Evolutionary conservation across 1,140 invertebrate species (phyloP).

Genomic region (Papilio polyxenes): DNA sequence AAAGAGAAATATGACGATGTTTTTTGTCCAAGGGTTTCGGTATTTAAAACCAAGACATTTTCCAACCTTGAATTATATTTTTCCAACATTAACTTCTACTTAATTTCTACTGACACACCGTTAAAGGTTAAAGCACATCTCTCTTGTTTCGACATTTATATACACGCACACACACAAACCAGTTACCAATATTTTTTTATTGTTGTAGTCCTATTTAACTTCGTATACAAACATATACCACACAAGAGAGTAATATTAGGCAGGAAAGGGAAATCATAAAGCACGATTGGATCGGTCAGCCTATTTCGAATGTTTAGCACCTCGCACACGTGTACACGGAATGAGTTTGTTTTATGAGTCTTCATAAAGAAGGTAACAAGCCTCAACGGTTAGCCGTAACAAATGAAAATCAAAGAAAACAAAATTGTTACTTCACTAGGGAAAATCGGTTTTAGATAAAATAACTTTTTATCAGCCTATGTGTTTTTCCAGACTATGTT

Average conservation of each 20-base stretch:
- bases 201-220: not conserved
- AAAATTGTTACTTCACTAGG: not conserved
- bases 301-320: slow-evolving; percentile 1
- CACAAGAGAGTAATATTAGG: not conserved
- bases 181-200: not conserved
- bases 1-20: too few relatives aligned
- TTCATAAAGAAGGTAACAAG: not conserved
- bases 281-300: slow-evolving; percentile 1
- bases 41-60: too few relatives aligned
- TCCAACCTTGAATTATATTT: too few relatives aligned
- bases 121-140: too few relatives aligned
- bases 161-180: too few relatives aligned
- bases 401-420: slow-evolving; percentile 4
- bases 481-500: too few relatives aligned
- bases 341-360: not conserved
- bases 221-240: not conserved
- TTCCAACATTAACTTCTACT: too few relatives aligned
- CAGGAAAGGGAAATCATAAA: not conserved
- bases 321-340: not conserved
- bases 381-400: not conserved
- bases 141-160: too few relatives aligned
- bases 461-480: too few relatives aligned
- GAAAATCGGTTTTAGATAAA: not conserved
- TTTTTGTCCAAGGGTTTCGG: too few relatives aligned
- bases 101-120: too few relatives aligned